Base-by-base conservation (phyloP, 2,888 invertebrate genomes). In the Gari tellinella region DNA sequence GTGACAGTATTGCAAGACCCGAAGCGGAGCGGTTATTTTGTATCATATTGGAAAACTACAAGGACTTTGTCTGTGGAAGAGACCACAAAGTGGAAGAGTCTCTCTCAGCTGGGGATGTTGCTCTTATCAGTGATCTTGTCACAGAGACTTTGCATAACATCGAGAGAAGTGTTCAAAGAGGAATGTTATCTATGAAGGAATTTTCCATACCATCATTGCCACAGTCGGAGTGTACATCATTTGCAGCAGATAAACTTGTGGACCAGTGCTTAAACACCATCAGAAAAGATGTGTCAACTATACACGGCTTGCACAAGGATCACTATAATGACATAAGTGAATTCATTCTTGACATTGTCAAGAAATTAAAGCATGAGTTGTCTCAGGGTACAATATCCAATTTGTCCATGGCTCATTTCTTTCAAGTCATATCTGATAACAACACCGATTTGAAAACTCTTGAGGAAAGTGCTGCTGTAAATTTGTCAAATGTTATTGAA, bases 21-120 rank as follows among this genome's bases (percentile, higher is more conserved):
- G 81, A 82, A 31, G 74, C 79, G 4, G 74, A 82, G 40, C 52
- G 62, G 48, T 72, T 84, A n/a, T 84, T 84, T 46, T 70, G 72
- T 45, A 38, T 72, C 0, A 78, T 84, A 45, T 53, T 84, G 23
- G 72, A 83, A 55, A 68, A 72, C 19, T 83, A 82, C 66, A 65
- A 56, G 52, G 55, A 60, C 14, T 63, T 58, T 41, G 57, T 72
- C 17, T 53, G 31, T 8, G 31, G 38, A n/a, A 46, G 46, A 12
- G 55, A 40, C 15, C 60, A 52, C 15, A 25, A 8, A 4, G 31
- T 43, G 14, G 40, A 40, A 26, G 38, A 46, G 10, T 23, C 40
- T 14, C 40, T 65, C 12, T 43, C 65, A 17, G 45, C 25, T n/a
- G 64, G 55, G 19, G 81, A 74, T 55, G 25, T 61, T 2, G 26